These are phyloP conservation scores for Epizoanthus illoricatus DNA, from an alignment of 92 coral and sea anemone genomes.

Conservation along the genomic window DNA sequence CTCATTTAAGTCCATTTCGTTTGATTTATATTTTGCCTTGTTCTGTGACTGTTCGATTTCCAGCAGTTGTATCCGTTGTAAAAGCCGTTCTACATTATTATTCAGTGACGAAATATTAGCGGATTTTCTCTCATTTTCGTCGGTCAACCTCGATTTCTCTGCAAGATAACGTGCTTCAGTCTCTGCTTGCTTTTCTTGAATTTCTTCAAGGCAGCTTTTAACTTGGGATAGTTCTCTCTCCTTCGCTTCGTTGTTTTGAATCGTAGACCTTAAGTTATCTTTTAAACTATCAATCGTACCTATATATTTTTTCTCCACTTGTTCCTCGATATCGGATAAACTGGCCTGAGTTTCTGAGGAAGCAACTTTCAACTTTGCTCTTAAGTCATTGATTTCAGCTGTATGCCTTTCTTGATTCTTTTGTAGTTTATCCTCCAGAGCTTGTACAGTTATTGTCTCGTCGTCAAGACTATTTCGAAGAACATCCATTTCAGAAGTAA, in stretches of 20 bases:
- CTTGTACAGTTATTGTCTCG: slow-evolving; percentile 59
- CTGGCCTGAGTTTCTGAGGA: slow-evolving; percentile 43
- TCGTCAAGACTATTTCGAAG: slow-evolving; percentile 73
- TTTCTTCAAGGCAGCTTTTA: slow-evolving; percentile 39
- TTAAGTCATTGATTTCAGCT: background rate
- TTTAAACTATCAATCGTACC: slow-evolving; percentile 46
- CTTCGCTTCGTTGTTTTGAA: slow-evolving; percentile 53
- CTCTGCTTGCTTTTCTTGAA: slow-evolving; percentile 14
- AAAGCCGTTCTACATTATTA: background rate
- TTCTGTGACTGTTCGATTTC: background rate
- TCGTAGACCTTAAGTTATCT: slow-evolving; percentile 49
- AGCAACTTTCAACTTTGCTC: background rate
- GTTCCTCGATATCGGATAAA: slow-evolving; percentile 38
- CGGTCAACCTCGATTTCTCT: slow-evolving; percentile 5
- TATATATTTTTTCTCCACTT: background rate
- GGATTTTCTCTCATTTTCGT: slow-evolving; percentile 7
- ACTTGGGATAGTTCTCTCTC: slow-evolving; percentile 31
- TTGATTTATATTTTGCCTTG: slow-evolving; percentile 20
- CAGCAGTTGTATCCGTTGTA: background rate
- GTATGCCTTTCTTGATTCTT: slow-evolving; percentile 6
- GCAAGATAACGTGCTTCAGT: slow-evolving; percentile 10
- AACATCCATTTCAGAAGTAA: slow-evolving; percentile 67
- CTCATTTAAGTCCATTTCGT: background rate
- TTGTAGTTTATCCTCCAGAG: slow-evolving; percentile 55
- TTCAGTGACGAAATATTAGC: background rate